A percentile compares a stretch with the other conserved stretches of the same genome.
phyloP scores from a whole-genome alignment of 2,888 invertebrate genomes.

The Caenorhabditis panamensis region DNA sequence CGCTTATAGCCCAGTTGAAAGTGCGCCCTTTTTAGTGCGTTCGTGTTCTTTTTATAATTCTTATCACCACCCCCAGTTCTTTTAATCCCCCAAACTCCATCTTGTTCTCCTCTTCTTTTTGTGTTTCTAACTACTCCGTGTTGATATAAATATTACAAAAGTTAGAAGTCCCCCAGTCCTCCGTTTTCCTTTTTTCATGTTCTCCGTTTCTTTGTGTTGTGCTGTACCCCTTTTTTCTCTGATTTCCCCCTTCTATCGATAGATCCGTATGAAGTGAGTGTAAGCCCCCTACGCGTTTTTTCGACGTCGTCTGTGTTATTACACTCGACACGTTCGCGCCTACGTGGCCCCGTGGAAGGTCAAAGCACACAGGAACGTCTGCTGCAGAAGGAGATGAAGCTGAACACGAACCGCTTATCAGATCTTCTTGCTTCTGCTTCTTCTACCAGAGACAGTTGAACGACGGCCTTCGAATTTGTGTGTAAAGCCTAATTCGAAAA shows the following conservation, averaged over 20 bases:
- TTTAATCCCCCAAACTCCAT: not conserved
- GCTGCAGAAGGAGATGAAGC: constrained; percentile 5
- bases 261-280: constrained; percentile 41
- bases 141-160: constrained; percentile 32
- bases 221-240: constrained; percentile 19
- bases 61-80: not conserved
- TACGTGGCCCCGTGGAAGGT: constrained; percentile 41
- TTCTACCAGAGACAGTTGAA: not conserved
- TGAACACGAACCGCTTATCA: not conserved
- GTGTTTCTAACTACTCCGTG: constrained; percentile 47
- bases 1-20: not conserved
- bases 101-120: constrained; percentile 18
- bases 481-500: constrained; percentile 50
- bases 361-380: constrained; percentile 33
- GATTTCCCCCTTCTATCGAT: not conserved
- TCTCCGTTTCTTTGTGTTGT: constrained; percentile 35
- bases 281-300: constrained; percentile 31
- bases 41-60: constrained; percentile 2
- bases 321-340: constrained; percentile 23
- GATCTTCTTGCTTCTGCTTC: constrained; percentile 21
- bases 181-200: not conserved
- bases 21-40: not conserved
- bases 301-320: not conserved
- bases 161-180: constrained; percentile 12
- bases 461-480: constrained; percentile 37